Conservation (phyloP, 2,113 vertebrate genomes). For the Uria aalge region DNA sequence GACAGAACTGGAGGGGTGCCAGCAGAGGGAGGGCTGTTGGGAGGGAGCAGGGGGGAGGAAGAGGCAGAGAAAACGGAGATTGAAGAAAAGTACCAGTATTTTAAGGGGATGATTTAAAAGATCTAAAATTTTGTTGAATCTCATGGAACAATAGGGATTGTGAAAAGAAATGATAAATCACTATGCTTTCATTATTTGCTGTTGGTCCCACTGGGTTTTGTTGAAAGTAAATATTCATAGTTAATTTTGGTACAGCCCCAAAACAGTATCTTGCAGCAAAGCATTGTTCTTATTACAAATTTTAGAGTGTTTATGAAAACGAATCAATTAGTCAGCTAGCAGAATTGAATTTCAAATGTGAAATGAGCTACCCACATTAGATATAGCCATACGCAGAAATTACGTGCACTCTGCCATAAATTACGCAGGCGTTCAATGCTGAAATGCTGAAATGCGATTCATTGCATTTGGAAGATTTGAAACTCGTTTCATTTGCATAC, state of each 20-base stretch:
- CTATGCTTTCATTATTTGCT: neutral
- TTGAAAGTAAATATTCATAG: constrained; percentile 26
- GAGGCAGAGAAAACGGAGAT: neutral
- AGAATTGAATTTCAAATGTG: constrained; percentile 41
- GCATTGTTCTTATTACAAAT: constrained; percentile 1
- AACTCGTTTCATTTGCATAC: neutral
- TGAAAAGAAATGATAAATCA: neutral
- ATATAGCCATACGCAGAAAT: neutral
- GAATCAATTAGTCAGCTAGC: constrained; percentile 21
- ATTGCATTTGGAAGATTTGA: neutral
- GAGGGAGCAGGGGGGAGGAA: neutral
- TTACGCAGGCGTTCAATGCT: neutral
- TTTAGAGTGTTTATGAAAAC: constrained; percentile 29
- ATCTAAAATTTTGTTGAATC: neutral
- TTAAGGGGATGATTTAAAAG: neutral
- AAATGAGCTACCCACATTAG: neutral
- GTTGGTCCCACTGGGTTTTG: neutral
- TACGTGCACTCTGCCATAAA: neutral
- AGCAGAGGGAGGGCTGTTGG: neutral
- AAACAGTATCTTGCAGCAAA: neutral
- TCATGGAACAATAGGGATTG: neutral
- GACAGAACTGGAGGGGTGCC: neutral
- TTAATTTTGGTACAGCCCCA: neutral
- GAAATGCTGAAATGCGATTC: neutral
- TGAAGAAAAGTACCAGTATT: neutral